Evolutionary conservation across 2,113 vertebrate species (phyloP).

Genomic region (Notarius quadriscutis): DNA sequence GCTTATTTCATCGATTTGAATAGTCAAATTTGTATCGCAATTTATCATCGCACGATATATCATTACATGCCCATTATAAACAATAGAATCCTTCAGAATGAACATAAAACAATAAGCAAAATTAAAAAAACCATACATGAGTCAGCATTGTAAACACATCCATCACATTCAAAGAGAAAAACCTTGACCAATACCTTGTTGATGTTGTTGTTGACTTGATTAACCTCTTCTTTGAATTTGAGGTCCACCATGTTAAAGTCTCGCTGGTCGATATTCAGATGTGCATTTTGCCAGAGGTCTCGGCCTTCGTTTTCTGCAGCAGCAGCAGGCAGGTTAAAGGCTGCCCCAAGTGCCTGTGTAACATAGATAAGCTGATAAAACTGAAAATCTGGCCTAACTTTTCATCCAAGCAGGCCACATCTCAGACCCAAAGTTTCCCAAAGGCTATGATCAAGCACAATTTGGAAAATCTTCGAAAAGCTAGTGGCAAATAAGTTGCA

Average conservation of each 20-base stretch:
- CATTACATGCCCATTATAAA: too few species aligned
- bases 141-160: not conserved
- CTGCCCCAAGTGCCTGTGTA: conserved; percentile 81
- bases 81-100: not conserved
- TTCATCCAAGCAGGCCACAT: not conserved
- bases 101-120: not conserved
- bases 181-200: conserved; percentile 81
- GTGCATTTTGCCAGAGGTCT: conserved; percentile 91
- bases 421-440: not conserved
- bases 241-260: conserved; percentile 92
- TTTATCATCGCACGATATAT: too few species aligned
- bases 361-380: not conserved
- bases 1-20: too few species aligned
- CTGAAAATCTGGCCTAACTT: not conserved
- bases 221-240: conserved; percentile 96
- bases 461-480: not conserved
- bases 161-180: not conserved
- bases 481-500: not conserved
- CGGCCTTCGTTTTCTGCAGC: conserved; percentile 73
- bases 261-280: conserved; percentile 90
- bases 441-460: not conserved
- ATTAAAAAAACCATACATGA: not conserved
- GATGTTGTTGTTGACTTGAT: conserved; percentile 90
- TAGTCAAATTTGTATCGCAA: too few species aligned
- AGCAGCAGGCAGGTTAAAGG: conserved; percentile 80